Evolutionary conservation across 2,888 invertebrate species (phyloP), one percentile per base, ranked within the genome.

Genomic region (Sarcophaga caerulescens): DNA sequence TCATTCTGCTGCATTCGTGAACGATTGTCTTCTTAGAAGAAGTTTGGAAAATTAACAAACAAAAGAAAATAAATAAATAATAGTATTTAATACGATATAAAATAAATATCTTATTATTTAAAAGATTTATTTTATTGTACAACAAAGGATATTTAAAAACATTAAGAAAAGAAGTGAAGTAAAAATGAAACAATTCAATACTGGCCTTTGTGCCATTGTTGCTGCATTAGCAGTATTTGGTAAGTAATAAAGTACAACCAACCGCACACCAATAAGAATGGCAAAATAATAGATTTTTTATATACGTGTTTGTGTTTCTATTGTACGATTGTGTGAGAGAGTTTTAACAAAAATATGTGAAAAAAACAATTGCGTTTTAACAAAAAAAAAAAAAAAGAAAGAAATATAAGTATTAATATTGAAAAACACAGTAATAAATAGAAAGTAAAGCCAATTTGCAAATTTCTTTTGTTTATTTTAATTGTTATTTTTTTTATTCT

Each of bases 121-220:
- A 23, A 71, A 66, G 17, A 68, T 59, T 47, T 57, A 63, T 63
- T 23, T 10, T 74, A 19, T 62, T 4, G 21, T 60, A 73, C 4
- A 52, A 52, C 5, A 63, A 52, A 75, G 21, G 19, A 79, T 10
- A 35, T 17, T 25, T 14, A 57, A 77, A 62, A 35, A 68, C 17
- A 79, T 17, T 69, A 52, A 69, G 19, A 8, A 21, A 59, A 62
- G 17, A 69, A 35, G 35, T 35, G 35, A 35, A 35, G 35, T 52
- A 52, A 75, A 69, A 21, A 44, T 68, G 25, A 59, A 14, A 89
- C 87, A 89, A 88, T 88, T 90, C 59, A 87, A 91, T 83, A 87
- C 92, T 90, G 93, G 93, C 93, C 91, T 94, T 59, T 90, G 93
- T 92, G 93, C 93, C 91, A 89, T 93, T 88, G 88, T 94, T 88